Evolutionary conservation across 2,888 invertebrate genomes (phyloP), one percentile per base, ranked within the genome.

Genomic region (Dryobota labecula): DNA sequence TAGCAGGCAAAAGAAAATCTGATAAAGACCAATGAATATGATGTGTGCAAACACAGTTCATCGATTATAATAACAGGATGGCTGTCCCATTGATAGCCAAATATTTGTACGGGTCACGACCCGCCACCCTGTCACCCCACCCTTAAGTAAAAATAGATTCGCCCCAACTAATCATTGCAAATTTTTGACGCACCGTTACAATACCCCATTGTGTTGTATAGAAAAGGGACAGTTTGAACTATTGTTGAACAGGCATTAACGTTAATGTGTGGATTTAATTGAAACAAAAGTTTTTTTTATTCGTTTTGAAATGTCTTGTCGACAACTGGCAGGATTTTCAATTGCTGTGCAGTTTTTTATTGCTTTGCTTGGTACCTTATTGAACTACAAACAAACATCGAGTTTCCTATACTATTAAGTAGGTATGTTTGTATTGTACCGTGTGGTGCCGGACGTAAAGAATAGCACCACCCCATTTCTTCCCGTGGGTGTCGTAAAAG

Each of bases 151-250:
- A 90, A 93, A 93, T 92, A 91, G 91, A 91, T 88, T 88, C 89
- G 92, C 92, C 93, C 93, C 84, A 89, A 86, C 87, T 89, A 90
- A 92, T 92, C 89, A 92, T 91, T 91, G 85, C 90, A 91, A 92
- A 93, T 90, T 91, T 91, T 90, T 88, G 89, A 84, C 87, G 90
- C 90, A 89, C 90, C 86, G 82, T 88, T 81, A 87, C 89, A 86
- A 86, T 87, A 82, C 77, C 71, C 74, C 73, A 85, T 86, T 85
- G 80, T 84, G 78, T 83, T 80, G 80, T 72, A 54, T 15, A 33
- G 15, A 62, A 74, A 68, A 78, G 71, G 74, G 69, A 82, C 70
- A 74, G 67, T 82, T 64, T 71, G 36, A 58, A 69, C 61, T 51
- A 67, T 63, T 69, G 60, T 58, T 45, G 47, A 63, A 70, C 66